A percentile compares a stretch with the other conserved stretches of the same genome.
Conservation (phyloP, 2,888 invertebrate species). For the Pseudococcus viburni region DNA sequence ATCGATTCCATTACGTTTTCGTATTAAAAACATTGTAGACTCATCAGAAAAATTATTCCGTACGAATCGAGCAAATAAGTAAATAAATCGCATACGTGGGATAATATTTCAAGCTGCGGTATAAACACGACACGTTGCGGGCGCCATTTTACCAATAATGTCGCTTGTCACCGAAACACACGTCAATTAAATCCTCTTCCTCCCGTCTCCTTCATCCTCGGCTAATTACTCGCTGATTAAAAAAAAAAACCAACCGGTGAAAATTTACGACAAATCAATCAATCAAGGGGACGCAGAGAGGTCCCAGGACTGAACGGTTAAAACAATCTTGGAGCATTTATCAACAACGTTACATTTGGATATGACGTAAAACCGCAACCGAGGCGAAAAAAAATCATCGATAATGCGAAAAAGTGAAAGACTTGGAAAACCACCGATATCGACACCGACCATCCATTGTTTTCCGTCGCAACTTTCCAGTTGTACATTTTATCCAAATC, state of each 20-base stretch:
- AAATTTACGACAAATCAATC: not conserved
- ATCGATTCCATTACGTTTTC: not conserved
- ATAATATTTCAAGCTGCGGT: not conserved
- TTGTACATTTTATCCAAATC: not conserved
- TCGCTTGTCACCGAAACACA: not conserved
- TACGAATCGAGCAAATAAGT: not conserved
- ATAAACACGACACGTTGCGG: not conserved
- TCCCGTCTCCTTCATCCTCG: not conserved
- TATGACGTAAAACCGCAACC: constrained; percentile 3
- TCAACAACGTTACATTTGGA: not conserved
- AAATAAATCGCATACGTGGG: not conserved
- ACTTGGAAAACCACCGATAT: not conserved
- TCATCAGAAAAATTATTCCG: not conserved
- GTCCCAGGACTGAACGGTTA: not conserved
- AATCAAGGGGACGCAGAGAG: no score
- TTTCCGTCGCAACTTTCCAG: not conserved
- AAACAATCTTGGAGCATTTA: not conserved
- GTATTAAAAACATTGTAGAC: not conserved
- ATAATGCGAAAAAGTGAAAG: not conserved
- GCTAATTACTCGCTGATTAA: not conserved
- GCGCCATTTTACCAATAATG: not conserved
- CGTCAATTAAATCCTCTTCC: not conserved
- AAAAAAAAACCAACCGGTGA: not conserved
- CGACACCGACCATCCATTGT: not conserved
- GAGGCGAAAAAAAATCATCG: not conserved